Evolutionary conservation across 2,888 invertebrate species (phyloP).

Genomic region (Mayetiola destructor): DNA sequence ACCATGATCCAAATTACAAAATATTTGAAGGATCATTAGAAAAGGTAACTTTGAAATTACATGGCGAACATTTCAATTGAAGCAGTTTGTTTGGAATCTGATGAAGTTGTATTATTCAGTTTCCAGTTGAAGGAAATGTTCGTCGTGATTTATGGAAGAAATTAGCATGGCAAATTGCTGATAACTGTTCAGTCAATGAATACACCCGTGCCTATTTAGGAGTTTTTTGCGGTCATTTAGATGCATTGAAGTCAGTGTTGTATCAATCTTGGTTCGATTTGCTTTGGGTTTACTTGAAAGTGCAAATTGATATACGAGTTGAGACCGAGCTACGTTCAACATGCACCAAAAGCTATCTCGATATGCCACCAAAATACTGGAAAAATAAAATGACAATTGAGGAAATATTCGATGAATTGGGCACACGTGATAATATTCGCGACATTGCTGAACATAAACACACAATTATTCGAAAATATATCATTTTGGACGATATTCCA

Average conservation of each 20-base stretch:
- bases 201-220: constrained; percentile 55
- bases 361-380: constrained; percentile 55
- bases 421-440: constrained; percentile 41
- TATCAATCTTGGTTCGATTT: constrained; percentile 75
- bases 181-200: constrained; percentile 40
- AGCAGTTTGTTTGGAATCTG: background rate
- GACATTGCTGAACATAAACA: constrained; percentile 44
- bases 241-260: constrained; percentile 59
- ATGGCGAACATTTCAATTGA: background rate
- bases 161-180: constrained; percentile 48
- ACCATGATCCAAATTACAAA: constrained; percentile 70
- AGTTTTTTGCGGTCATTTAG: constrained; percentile 68
- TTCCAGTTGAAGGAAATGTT: constrained; percentile 67
- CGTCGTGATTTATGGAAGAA: constrained; percentile 66
- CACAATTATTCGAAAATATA: constrained; percentile 65
- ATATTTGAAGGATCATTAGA: constrained; percentile 29
- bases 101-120: constrained; percentile 20
- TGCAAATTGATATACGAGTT: constrained; percentile 69
- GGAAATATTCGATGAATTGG: constrained; percentile 52
- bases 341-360: constrained; percentile 39
- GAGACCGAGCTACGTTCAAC: constrained; percentile 59
- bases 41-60: constrained; percentile 22
- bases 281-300: constrained; percentile 74
- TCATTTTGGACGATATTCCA: constrained; percentile 70
- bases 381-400: constrained; percentile 51